These are phyloP conservation scores for Naja naja DNA, from an alignment of 2,113 vertebrate species.

Conservation along the genomic window DNA sequence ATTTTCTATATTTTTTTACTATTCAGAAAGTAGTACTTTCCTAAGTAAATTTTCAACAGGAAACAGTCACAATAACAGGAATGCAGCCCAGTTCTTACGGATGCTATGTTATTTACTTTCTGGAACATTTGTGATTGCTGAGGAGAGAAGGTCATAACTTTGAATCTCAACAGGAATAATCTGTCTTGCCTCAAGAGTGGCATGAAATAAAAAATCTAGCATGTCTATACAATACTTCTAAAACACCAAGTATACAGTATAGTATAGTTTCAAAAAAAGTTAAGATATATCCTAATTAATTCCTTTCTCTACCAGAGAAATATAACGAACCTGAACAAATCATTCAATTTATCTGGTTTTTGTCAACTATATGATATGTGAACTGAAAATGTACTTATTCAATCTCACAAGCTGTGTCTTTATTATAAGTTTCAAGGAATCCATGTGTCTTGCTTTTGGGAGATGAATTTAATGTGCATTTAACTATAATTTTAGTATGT, in stretches of 20 bases:
- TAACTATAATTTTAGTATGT: not conserved
- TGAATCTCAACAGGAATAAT: not conserved
- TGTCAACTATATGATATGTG: not conserved
- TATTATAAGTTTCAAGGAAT: not conserved
- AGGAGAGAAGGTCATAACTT: not conserved
- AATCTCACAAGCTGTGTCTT: not conserved
- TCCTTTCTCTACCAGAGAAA: not conserved
- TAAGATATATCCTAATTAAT: not conserved
- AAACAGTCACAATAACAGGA: constrained; percentile 13
- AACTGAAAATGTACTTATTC: not conserved
- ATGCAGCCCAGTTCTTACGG: not conserved
- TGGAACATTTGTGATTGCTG: constrained; percentile 3
- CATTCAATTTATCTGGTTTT: not conserved
- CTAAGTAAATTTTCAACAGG: constrained; percentile 9
- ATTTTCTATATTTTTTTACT: not conserved
- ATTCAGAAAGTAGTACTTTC: not conserved
- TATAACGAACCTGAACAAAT: not conserved
- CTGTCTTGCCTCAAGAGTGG: not conserved
- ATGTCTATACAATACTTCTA: not conserved
- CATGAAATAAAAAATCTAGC: not conserved
- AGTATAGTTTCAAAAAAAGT: not conserved
- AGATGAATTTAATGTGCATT: not conserved
- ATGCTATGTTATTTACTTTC: not conserved
- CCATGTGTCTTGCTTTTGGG: not conserved
- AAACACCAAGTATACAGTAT: not conserved